Conservation (phyloP, 2,888 invertebrate genomes). For the Dugesia japonica region DNA sequence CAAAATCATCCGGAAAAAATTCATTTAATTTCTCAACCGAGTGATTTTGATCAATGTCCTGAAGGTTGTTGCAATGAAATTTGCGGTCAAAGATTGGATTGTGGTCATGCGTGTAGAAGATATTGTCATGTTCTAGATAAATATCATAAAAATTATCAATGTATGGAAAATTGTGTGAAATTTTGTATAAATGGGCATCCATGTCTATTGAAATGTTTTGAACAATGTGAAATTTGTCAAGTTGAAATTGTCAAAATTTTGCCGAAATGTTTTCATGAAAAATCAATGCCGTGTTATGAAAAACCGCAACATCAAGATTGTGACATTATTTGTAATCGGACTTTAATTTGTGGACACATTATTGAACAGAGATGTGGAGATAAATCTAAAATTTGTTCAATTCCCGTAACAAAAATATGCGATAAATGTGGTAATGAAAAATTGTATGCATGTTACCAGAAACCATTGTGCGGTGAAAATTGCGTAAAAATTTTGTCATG, state of each 20-base stretch:
- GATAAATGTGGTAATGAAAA: too few relatives aligned
- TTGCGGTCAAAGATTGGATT: conserved; percentile 52
- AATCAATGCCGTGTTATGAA: not conserved
- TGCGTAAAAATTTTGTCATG: conserved; percentile 38
- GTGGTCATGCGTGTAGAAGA: conserved; percentile 55
- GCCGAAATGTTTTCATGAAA: not conserved
- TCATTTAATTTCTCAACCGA: conserved; percentile 32
- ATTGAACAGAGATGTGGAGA: too few relatives aligned
- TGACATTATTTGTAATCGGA: not conserved
- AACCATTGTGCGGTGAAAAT: conserved; percentile 37
- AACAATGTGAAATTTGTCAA: conserved; percentile 6
- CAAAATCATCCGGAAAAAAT: conserved; percentile 35
- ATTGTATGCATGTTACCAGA: too few relatives aligned
- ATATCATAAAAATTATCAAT: conserved; percentile 46
- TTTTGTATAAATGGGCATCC: conserved; percentile 11
- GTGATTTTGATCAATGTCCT: conserved; percentile 38
- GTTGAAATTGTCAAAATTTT: not conserved
- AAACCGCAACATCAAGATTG: not conserved
- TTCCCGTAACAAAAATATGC: too few relatives aligned
- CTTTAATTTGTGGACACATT: too few relatives aligned
- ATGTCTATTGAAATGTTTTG: conserved; percentile 22
- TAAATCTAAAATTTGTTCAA: too few relatives aligned
- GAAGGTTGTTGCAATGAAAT: conserved; percentile 53
- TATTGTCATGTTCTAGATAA: conserved; percentile 56
- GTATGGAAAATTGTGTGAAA: not conserved